Evolutionary conservation across 2,113 vertebrate genomes (phyloP).

Genomic region (Callocephalon fimbriatum): DNA sequence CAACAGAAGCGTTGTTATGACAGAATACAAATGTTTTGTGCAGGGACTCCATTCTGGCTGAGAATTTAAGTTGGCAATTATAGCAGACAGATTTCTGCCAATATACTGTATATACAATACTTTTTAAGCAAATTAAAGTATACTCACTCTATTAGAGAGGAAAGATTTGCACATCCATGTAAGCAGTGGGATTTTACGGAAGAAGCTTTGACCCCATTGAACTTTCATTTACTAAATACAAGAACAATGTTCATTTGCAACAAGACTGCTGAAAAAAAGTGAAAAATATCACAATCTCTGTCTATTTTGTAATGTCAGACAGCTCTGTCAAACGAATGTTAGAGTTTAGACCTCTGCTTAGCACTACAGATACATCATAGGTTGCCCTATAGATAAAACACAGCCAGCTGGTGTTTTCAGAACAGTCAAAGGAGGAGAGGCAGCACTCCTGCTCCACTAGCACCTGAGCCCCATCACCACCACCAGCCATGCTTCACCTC

Average conservation of each 20-base stretch:
- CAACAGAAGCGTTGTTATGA: constrained; percentile 32
- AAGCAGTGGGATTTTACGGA: background rate
- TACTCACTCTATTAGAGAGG: background rate
- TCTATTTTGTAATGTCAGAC: background rate
- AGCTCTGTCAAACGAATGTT: background rate
- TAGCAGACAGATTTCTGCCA: background rate
- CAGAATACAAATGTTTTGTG: constrained; percentile 12
- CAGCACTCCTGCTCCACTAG: background rate
- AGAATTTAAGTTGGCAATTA: background rate
- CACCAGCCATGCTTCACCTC: background rate
- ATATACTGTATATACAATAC: background rate
- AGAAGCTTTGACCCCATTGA: background rate
- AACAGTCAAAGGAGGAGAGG: background rate
- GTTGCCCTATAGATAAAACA: background rate
- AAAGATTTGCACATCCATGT: background rate
- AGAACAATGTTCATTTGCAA: background rate
- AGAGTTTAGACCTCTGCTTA: background rate
- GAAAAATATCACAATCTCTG: background rate
- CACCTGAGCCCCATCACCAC: background rate
- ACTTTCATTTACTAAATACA: background rate
- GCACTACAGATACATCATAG: rapidly evolving
- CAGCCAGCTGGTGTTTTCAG: background rate
- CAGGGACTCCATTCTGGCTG: background rate
- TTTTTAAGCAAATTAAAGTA: background rate
- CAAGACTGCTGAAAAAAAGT: background rate